These are phyloP conservation scores for Sminthurinus aureus DNA, from an alignment of 2,888 invertebrate species.

Conservation along the genomic window DNA sequence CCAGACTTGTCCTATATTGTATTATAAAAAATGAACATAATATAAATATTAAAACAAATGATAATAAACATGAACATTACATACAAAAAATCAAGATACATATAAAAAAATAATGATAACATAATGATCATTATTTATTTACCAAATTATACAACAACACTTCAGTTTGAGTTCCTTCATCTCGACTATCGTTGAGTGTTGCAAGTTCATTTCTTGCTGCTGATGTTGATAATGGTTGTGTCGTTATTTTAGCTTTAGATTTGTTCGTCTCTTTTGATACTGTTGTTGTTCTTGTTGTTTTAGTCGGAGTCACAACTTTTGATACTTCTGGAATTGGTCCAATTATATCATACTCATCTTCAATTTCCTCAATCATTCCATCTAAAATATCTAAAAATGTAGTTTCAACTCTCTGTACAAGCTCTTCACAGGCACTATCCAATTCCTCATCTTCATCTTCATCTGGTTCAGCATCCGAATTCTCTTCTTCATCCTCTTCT, in stretches of 20 bases:
- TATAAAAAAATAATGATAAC: neutral
- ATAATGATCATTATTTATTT: no score
- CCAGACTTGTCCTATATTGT: neutral
- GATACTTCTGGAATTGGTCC: conserved; percentile 6
- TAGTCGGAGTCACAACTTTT: neutral
- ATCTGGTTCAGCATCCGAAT: conserved; percentile 41
- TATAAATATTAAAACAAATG: neutral
- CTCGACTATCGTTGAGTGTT: conserved; percentile 17
- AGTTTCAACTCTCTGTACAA: conserved; percentile 32
- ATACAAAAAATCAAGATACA: neutral
- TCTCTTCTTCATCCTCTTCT: conserved; percentile 16
- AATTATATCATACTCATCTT: conserved; percentile 25
- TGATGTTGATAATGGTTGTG: neutral
- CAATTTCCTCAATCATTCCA: conserved; percentile 20
- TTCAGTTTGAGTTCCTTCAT: conserved; percentile 40
- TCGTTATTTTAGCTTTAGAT: neutral
- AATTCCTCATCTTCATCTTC: conserved; percentile 39
- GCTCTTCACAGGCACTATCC: conserved; percentile 8
- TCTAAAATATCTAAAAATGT: conserved; percentile 32
- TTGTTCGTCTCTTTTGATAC: neutral
- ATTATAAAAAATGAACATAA: neutral
- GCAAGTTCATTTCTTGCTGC: no score
- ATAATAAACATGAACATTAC: neutral
- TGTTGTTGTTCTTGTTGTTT: neutral
- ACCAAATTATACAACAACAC: neutral